Percentiles rank a stretch among this genome's conserved stretches.
Conservation (phyloP, 1,140 invertebrate species). For the Liolophura sinensis region DNA sequence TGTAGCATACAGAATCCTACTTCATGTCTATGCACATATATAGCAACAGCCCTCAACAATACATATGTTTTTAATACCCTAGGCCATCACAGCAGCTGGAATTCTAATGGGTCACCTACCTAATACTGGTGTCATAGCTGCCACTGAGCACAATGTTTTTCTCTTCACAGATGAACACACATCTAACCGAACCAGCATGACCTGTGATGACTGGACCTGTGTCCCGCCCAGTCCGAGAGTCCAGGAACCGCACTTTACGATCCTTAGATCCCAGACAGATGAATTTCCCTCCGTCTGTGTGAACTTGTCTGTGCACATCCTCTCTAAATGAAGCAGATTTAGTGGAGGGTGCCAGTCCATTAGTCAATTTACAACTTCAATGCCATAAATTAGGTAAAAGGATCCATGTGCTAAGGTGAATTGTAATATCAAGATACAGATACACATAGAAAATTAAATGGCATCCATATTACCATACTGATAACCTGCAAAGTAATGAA, state of each 20-base stretch:
- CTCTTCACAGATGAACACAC: constrained; percentile 45
- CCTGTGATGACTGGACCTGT: constrained; percentile 46
- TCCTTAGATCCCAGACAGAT: constrained; percentile 53
- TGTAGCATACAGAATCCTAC: no score
- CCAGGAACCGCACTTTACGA: constrained; percentile 51
- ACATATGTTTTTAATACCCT: neutral
- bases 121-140: constrained; percentile 59
- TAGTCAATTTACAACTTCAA: no score
- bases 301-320: constrained; percentile 49
- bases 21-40: neutral
- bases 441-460: no score
- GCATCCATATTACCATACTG: no score
- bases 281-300: constrained; percentile 51
- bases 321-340: constrained; percentile 27
- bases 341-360: no score
- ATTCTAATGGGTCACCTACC: constrained; percentile 26
- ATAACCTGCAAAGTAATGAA: no score
- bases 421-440: no score
- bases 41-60: neutral
- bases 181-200: constrained; percentile 56
- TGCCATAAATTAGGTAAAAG: no score
- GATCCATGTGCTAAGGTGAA: no score
- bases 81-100: neutral
- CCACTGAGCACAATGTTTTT: constrained; percentile 52
- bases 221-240: constrained; percentile 45